phyloP scores from a whole-genome alignment of 2,797 vertebrate genomes.

The Malacoraja senta region DNA sequence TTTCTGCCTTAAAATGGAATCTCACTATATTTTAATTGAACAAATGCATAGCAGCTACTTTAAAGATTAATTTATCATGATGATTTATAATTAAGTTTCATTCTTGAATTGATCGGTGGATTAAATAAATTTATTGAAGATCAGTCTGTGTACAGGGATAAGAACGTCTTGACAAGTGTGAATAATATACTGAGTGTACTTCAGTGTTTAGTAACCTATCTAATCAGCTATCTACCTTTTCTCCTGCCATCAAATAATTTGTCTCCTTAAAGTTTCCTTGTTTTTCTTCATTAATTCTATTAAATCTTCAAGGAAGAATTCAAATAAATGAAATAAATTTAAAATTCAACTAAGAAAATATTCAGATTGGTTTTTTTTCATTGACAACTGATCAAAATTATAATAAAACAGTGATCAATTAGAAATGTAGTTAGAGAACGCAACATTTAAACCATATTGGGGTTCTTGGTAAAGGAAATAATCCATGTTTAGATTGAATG shows the following conservation, averaged over 20 bases:
- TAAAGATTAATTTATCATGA: background rate
- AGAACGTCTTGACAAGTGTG: background rate
- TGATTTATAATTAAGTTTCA: background rate
- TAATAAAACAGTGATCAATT: constrained; percentile 3
- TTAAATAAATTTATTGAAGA: background rate
- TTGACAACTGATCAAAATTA: background rate
- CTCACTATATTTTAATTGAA: background rate
- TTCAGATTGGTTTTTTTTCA: background rate
- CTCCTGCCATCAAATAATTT: background rate
- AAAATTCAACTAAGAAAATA: background rate
- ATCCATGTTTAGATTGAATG: background rate
- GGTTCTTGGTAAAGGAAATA: background rate
- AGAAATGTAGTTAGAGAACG: background rate
- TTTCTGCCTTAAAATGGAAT: background rate
- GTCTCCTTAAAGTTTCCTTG: background rate
- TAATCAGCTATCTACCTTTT: background rate
- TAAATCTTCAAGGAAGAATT: background rate
- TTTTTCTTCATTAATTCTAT: background rate
- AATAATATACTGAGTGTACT: background rate
- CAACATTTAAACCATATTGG: background rate
- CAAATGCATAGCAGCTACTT: background rate
- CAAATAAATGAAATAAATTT: background rate
- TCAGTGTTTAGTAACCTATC: background rate
- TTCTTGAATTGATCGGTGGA: background rate
- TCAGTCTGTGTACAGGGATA: background rate